Base-by-base conservation (phyloP, 1,140 invertebrate genomes). In the Popillia japonica region DNA sequence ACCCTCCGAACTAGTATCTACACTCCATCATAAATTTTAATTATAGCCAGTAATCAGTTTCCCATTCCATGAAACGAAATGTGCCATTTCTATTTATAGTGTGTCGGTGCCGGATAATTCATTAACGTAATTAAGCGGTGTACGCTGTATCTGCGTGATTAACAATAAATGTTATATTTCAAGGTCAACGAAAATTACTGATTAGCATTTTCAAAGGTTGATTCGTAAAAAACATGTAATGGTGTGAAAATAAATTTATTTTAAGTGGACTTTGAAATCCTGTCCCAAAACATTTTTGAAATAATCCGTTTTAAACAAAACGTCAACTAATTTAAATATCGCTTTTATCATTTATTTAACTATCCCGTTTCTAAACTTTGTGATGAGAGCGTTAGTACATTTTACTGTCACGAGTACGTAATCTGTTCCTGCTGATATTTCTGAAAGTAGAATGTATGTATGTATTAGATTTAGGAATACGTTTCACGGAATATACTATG, bases 91-190 rank as follows among this genome's bases (percentile, higher is more conserved):
- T 55, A 55, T 55, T 55, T 55, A 17, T n/a, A 17, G 48, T 17
- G 0, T 55, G 17, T 55, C 48, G 2, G 14, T 17, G 14, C 14
- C 17, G 17, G 14, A 17, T 17, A 55, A 55, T 3, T 55, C 14
- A 55, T 55, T 17, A 17, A 55, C 10, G 48, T n/a, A 55, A 55
- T 55, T 55, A 55, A 55, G 17, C 14, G 14, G 48, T n/a, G 48
- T 55, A n/a, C 48, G 14, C 3, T 17, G 48, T 55, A n/a, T n/a
- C n/a, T 17, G 48, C 48, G 14, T 17, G 17, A 55, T 55, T 55
- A 55, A 55, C 48, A 55, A 55, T 55, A n/a, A 34, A 48, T n/a
- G 48, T 55, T 55, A 55, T 55, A n/a, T 55, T 55, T n/a, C 48
- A 55, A 55, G 48, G 48, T 55, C n/a, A n/a, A 6, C 48, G 11